A percentile compares a stretch with the other conserved stretches of the same genome.
These are phyloP conservation scores for Acheta domesticus DNA, from an alignment of 2,888 invertebrate species.

Conservation along the genomic window DNA sequence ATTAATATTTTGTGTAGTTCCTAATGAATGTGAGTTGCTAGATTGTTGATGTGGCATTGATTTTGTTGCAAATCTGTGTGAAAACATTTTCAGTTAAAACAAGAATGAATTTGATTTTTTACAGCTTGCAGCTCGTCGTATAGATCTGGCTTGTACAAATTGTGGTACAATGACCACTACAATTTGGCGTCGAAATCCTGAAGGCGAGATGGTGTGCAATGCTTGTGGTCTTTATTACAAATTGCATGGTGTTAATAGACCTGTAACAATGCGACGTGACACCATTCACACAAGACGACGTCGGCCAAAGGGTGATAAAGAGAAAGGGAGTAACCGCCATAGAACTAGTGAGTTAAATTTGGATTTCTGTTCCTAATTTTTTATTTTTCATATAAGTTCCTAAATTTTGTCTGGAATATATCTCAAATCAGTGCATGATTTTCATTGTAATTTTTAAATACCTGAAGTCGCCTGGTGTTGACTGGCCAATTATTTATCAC, in stretches of 20 bases:
- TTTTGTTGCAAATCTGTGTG: too few relatives aligned
- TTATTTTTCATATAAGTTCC: not conserved
- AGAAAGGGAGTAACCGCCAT: constrained; percentile 29
- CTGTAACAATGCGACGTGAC: constrained; percentile 92
- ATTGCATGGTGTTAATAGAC: constrained; percentile 89
- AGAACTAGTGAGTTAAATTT: constrained; percentile 43
- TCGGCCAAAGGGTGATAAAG: constrained; percentile 68
- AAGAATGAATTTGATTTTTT: constrained; percentile 19
- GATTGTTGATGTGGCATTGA: too few relatives aligned
- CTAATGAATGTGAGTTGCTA: too few relatives aligned
- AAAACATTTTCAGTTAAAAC: too few relatives aligned
- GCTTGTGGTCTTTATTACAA: constrained; percentile 98
- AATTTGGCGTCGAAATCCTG: constrained; percentile 92
- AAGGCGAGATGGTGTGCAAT: constrained; percentile 98
- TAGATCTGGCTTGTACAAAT: constrained; percentile 90
- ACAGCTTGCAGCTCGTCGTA: constrained; percentile 53
- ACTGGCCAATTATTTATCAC: not conserved
- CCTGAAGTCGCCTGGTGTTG: not conserved
- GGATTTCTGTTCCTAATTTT: not conserved
- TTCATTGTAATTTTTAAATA: not conserved
- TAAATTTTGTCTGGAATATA: not conserved
- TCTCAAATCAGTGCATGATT: not conserved
- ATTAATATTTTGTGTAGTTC: too few relatives aligned
- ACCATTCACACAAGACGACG: constrained; percentile 92
- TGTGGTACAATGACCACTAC: constrained; percentile 97